Evolutionary conservation across 2,113 vertebrate genomes (phyloP).

Genomic region (Macroglossus sobrinus): DNA sequence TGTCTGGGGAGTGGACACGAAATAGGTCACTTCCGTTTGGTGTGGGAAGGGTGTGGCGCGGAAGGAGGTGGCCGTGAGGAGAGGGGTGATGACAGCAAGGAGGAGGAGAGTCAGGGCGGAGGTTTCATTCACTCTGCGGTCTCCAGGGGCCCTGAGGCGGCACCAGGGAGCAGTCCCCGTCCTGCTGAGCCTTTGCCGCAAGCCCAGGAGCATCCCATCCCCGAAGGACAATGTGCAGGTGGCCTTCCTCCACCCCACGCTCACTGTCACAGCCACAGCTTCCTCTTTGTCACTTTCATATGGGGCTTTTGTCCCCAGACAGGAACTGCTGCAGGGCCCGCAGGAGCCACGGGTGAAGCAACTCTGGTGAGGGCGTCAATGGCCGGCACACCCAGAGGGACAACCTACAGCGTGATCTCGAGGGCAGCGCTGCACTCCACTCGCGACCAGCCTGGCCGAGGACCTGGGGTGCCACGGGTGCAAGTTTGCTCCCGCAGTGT

Average conservation of each 20-base stretch:
- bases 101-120: neutral
- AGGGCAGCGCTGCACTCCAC: accelerated
- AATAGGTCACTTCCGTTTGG: neutral
- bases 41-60: too few relatives aligned
- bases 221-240: neutral
- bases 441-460: accelerated
- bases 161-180: too few relatives aligned
- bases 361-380: neutral
- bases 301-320: neutral
- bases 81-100: too few relatives aligned
- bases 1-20: neutral
- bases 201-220: neutral
- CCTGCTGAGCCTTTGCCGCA: neutral
- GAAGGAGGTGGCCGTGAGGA: neutral
- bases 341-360: accelerated
- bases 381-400: accelerated
- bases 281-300: constrained; percentile 35
- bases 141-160: neutral
- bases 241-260: neutral
- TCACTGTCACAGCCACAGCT: neutral
- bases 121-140: neutral
- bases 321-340: constrained; percentile 24
- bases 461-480: accelerated
- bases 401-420: accelerated
- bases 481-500: neutral